Conservation (phyloP, 2,888 invertebrate genomes). For the Drosophila eohydei region DNA sequence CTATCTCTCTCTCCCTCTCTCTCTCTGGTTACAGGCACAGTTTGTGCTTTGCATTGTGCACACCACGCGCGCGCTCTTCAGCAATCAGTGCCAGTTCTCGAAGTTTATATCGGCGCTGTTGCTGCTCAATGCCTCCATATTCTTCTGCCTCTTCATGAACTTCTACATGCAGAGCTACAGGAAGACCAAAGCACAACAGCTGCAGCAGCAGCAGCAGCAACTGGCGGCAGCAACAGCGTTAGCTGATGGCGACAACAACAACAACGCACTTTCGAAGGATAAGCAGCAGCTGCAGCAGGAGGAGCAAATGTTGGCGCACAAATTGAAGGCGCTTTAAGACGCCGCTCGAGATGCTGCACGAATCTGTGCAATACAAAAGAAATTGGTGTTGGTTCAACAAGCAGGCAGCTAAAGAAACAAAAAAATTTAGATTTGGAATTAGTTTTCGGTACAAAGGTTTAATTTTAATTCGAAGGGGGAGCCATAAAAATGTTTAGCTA, state of each 20-base stretch:
- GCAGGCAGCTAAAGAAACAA: constrained; percentile 36
- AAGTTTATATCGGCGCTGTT: constrained; percentile 90
- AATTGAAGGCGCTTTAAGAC: constrained; percentile 73
- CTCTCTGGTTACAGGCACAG: constrained; percentile 82
- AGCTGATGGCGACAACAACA: constrained; percentile 67
- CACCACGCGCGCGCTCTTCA: constrained; percentile 83
- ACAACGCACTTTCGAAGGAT: constrained; percentile 43
- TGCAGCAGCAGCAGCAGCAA: constrained; percentile 34
- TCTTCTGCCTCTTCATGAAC: constrained; percentile 95
- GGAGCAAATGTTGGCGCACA: constrained; percentile 45
- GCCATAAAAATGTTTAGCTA: constrained; percentile 60
- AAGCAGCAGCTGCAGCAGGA: constrained; percentile 13
- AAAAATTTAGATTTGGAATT: constrained; percentile 49
- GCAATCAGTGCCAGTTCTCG: constrained; percentile 84
- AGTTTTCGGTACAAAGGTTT: constrained; percentile 75
- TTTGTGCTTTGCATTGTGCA: constrained; percentile 85
- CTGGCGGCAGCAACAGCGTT: constrained; percentile 22
- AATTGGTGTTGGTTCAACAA: constrained; percentile 71
- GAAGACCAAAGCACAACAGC: constrained; percentile 70
- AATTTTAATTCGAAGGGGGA: constrained; percentile 59
- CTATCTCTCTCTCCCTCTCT: neutral
- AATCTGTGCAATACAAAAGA: constrained; percentile 49
- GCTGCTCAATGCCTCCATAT: constrained; percentile 92
- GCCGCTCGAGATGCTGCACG: constrained; percentile 28
- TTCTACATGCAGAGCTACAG: constrained; percentile 95